Conservation (phyloP, 2,797 vertebrate species). For the Pseudomugil gertrudae region DNA sequence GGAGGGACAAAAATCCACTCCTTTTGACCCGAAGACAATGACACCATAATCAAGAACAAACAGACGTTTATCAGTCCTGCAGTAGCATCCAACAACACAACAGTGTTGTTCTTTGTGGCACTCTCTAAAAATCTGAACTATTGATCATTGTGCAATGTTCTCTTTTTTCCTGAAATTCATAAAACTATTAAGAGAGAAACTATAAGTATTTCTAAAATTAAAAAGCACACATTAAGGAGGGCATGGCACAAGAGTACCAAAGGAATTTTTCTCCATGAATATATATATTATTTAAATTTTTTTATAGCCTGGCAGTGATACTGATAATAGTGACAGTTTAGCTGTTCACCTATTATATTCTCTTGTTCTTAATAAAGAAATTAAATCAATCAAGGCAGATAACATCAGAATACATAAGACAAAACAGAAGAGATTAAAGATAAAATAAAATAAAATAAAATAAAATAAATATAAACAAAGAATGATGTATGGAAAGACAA, state of each 20-base stretch:
- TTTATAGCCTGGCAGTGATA: background rate
- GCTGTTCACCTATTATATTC: no score
- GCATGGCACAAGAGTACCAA: background rate
- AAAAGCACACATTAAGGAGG: no score
- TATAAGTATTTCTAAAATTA: no score
- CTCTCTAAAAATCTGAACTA: background rate
- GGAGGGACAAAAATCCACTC: background rate
- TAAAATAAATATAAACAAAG: no score
- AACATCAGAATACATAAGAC: background rate
- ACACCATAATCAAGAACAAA: background rate
- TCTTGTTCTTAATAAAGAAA: background rate
- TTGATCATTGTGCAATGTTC: background rate
- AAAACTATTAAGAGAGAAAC: no score
- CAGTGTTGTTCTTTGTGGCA: background rate
- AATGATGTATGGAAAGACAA: no score
- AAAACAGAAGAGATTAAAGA: background rate
- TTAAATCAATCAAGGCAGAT: background rate
- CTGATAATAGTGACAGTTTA: background rate
- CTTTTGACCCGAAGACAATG: no score
- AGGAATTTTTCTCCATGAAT: background rate
- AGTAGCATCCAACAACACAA: background rate
- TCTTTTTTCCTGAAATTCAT: background rate
- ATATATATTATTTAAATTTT: background rate
- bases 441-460: background rate
- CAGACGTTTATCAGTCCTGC: background rate